Base-by-base conservation (phyloP, 2,888 invertebrate species). In the Cryptophagus acutangulus region DNA sequence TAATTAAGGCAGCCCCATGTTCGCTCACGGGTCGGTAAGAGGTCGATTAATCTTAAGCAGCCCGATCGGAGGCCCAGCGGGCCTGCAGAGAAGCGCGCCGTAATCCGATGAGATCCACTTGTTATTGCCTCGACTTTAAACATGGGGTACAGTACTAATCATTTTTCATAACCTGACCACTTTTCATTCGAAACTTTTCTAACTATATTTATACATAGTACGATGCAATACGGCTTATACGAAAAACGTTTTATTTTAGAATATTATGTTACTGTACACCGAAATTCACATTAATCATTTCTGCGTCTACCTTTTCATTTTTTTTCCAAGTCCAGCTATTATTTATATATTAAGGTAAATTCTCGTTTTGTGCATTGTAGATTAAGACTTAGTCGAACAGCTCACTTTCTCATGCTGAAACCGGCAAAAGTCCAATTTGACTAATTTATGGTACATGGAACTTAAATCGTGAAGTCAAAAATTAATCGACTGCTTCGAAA, bases 41-140 rank as follows among this genome's bases (percentile, higher is more conserved):
- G 49, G 41, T 39, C 56, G 46, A 57, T 59, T 58, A 57, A 59
- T 59, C 55, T 57, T 56, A 46, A 36, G 42, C 46, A 54, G 46
- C 50, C 45, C 44, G 44, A 41, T 46, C 37, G 40, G 36, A 38
- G 13, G 36, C 45, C 18, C 50, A 50, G 50, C 50, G 40, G 48
- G 48, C 48, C 36, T 39, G 57, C 55, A 46, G 57, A 46, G 52
- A 42, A 36, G 43, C 44, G 29, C 44, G 40, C 39, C 39, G 46
- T 44, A 39, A 50, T 48, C 53, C 49, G 51, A 48, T 40, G 48
- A 49, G 53, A 50, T 52, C 52, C 46, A 51, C 54, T 55, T 54
- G 51, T 54, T 57, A 56, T 58, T 55, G 54, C 54, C 46, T 51
- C 41, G 40, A 47, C 37, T 49, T 52, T 54, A 48, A 46, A 46